Evolutionary conservation across 2,888 invertebrate species (phyloP).

Genomic region (Carabus problematicus): DNA sequence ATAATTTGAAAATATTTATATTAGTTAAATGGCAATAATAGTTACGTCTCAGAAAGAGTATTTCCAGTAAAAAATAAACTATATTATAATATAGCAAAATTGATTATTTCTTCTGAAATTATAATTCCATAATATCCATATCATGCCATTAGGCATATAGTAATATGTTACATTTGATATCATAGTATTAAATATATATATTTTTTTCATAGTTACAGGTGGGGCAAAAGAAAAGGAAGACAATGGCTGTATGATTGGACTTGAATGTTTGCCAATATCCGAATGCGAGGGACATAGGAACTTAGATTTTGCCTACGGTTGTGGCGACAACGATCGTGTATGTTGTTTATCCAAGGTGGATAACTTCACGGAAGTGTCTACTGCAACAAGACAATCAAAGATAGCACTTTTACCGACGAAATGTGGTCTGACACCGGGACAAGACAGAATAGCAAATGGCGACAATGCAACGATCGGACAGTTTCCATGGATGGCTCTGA

Average conservation of each 20-base stretch:
- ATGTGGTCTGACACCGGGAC: constrained; percentile 45
- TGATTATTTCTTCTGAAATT: no score
- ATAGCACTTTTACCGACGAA: constrained; percentile 32
- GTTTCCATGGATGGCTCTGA: constrained; percentile 67
- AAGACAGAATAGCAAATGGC: constrained; percentile 60
- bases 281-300: constrained; percentile 25
- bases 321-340: constrained; percentile 22
- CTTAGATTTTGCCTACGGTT: constrained; percentile 25
- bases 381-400: constrained; percentile 21
- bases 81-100: no score
- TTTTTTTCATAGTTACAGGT: not conserved
- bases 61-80: no score
- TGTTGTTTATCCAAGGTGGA: constrained; percentile 15
- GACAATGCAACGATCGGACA: constrained; percentile 60
- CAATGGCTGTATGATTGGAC: constrained; percentile 16
- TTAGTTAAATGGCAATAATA: no score
- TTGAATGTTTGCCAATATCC: constrained; percentile 29
- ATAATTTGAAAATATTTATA: no score
- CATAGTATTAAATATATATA: no score
- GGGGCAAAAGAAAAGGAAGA: constrained; percentile 6
- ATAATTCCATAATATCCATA: no score
- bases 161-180: no score
- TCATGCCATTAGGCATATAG: no score
- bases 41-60: no score
- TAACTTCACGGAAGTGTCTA: no score